Base-by-base conservation (phyloP, 2,888 invertebrate genomes). In the Drosophila anomalipes region DNA sequence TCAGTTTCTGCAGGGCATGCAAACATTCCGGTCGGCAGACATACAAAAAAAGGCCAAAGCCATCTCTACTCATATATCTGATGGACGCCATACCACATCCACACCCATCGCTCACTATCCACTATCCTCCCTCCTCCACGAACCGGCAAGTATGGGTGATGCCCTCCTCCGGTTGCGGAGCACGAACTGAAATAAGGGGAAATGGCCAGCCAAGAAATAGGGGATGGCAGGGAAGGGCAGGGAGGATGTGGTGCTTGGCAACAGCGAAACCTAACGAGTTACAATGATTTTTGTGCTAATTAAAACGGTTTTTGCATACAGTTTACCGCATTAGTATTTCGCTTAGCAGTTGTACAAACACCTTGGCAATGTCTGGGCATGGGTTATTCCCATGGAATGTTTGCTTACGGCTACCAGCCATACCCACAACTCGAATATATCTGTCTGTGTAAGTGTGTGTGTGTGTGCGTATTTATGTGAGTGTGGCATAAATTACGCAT, bases 301-400 rank as follows among this genome's bases (percentile, higher is more conserved):
- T 91, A 91, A 91, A 91, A 91, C 83, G 89, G 86, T 91, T 91
- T 91, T 91, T 91, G 81, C 91, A 86, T 89, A 86, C 74, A 90
- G 91, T 86, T 87, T 84, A 87, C 88, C 87, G 87, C 88, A 90
- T 89, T 87, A 90, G 90, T 86, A 89, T 90, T 86, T 82, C 86
- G 90, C 83, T 88, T 83, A 86, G 83, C 88, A 81, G 89, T 86
- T 88, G 76, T 76, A 81, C 90, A 86, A 81, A 75, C 86, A 86
- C 88, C 84, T 86, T 81, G 70, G 77, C 69, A 51, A 19, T 78
- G 74, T 82, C 74, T 78, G 79, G 44, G 70, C 44, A 47, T 47
- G 63, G 57, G 30, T 39, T 56, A 39, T 68, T 68, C 69, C 63
- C 28, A 62, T 52, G 85, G 72, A 72, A 77, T 83, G 70, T 84